Base-by-base conservation (phyloP, 1,140 invertebrate genomes). In the Temnothorax nylanderi region DNA sequence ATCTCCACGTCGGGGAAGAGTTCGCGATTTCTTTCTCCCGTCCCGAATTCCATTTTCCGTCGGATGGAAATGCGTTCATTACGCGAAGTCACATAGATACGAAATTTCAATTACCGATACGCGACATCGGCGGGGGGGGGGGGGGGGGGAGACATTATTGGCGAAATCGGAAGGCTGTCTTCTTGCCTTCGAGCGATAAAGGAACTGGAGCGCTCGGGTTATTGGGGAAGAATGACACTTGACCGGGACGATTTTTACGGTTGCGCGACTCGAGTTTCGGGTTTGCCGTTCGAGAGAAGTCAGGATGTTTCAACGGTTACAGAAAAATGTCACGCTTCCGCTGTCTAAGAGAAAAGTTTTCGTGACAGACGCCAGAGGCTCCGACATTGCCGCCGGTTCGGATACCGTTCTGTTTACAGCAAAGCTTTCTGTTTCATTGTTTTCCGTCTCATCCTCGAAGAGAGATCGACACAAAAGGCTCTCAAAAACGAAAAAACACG, bases 261-360 rank as follows among this genome's bases (percentile, higher is more conserved):
- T 4, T 3, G 37, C 34, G 67, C 41, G 49, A 71, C 47, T 56
- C 47, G 11, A 44, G 62, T 67, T 69, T 71, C 78, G 49, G n/a
- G 34, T 18, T 56, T 13, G 49, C 64, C 26, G 37, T 1, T 2
- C 21, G 67, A 34, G 18, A 32, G n/a, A 58, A 74, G 67, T 32
- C 77, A 2, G 13, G 18, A 11, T 41, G 69, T 84, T 72, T 82
- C 21, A 44, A 21, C 54, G 62, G 21, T 41, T 26, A 47, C 26
- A 60, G 54, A 60, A 84, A 84, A 84, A 58, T 60, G 80, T 75
- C 69, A 81, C 44, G 49, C 49, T 81, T 56, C 77, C 74, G 58
- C 51, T 65, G 47, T 41, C 47, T 77, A 13, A 62, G 82, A 65
- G 74, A 85, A 85, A 85, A 84, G 80, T 84, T 84, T 84, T 60